Percentiles rank a stretch among this genome's conserved stretches.
Conservation (phyloP, 1,140 invertebrate species). For the Kradibia gibbosae region DNA sequence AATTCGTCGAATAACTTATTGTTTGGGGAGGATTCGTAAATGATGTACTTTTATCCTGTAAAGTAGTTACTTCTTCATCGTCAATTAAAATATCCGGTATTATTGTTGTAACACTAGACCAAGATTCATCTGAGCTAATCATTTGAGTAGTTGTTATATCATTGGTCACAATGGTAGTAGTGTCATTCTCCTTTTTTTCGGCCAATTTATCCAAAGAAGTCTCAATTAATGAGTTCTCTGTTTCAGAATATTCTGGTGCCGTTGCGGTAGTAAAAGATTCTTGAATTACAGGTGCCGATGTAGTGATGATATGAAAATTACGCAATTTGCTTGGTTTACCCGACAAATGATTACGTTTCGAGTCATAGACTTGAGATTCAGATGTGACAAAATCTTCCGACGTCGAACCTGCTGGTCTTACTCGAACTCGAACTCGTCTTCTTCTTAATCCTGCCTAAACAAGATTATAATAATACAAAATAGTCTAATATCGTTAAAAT, state of each 20-base stretch:
- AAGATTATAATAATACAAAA: background rate
- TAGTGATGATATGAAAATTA: slow-evolving; percentile 35
- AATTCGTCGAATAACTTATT: background rate
- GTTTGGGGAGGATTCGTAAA: background rate
- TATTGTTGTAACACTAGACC: slow-evolving; percentile 47
- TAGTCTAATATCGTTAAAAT: too few species aligned
- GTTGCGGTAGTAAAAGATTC: slow-evolving; percentile 9
- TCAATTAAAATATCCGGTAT: background rate
- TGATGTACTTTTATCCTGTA: background rate
- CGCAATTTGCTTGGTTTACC: slow-evolving; percentile 51
- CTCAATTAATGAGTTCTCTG: slow-evolving; percentile 53
- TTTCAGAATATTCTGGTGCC: slow-evolving; percentile 1
- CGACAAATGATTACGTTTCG: slow-evolving; percentile 62
- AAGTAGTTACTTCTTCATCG: background rate
- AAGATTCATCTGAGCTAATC: slow-evolving; percentile 9
- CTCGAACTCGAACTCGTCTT: slow-evolving; percentile 63
- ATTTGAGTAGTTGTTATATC: slow-evolving; percentile 19
- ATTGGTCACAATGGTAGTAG: slow-evolving; percentile 5
- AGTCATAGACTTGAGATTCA: slow-evolving; percentile 66
- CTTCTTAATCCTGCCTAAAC: slow-evolving; percentile 58
- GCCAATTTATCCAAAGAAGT: slow-evolving; percentile 58
- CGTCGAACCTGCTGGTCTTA: slow-evolving; percentile 56
- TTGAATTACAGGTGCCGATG: slow-evolving; percentile 7
- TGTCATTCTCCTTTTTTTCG: slow-evolving; percentile 48
- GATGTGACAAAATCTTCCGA: slow-evolving; percentile 65